Base-by-base conservation (phyloP, 2,888 invertebrate species). In the Chloroclystis v-ata region DNA sequence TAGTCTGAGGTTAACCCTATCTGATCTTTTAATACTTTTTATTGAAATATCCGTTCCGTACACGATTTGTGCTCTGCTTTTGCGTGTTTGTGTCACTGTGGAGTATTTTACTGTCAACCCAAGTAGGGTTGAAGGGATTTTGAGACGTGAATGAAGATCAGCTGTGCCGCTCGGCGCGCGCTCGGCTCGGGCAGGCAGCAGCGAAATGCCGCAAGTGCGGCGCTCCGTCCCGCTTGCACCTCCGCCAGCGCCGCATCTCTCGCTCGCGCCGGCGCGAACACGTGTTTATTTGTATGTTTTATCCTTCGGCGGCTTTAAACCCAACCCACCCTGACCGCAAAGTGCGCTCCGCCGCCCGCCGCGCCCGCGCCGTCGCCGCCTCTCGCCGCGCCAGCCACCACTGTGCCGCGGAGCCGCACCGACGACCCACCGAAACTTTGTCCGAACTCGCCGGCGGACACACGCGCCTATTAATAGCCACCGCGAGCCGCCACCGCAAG, bases 241-340 rank as follows among this genome's bases (percentile, higher is more conserved):
- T 67, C 63, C 69, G 73, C 63, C 52, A 59, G 61, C 55, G 62
- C 63, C 77, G 74, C 65, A 68, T 72, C 78, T 89, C 89, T 89
- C 89, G 77, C 84, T 88, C 89, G 89, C 89, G 89, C 90, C 89
- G 89, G 85, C 87, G 86, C 87, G 88, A 90, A 89, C 89, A 89
- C 88, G 86, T 89, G 89, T 90, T 89, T 89, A 87, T 86, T 86
- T 87, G 88, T 86, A 87, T 88, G 85, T 89, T 90, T 85, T 88
- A 82, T 91, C 90, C 90, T 90, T 90, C 89, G 89, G 89, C 89
- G 89, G 89, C 89, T 89, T 89, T 88, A 90, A 87, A 90, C 91
- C 91, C 91, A 86, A 89, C 91, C 91, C 90, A 89, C 89, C 84
- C 82, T 83, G 89, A 91, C 91, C 91, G 89, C 91, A 91, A 90